phyloP scores from a whole-genome alignment of 1,140 invertebrate species.

The Tribolium castaneum region DNA sequence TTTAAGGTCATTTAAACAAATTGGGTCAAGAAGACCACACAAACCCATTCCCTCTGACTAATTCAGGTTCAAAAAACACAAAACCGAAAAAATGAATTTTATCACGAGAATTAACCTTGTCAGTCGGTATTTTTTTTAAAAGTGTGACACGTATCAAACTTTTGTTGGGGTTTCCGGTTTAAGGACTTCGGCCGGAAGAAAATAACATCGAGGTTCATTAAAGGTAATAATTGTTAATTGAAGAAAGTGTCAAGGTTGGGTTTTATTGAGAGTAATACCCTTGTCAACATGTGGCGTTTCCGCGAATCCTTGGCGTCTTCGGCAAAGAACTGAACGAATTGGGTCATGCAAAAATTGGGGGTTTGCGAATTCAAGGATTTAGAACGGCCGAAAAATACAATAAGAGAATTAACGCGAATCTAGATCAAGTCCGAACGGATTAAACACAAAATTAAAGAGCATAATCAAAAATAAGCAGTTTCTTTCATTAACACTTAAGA shows the following conservation, averaged over 20 bases:
- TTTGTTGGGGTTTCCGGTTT: not conserved
- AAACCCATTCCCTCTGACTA: not conserved
- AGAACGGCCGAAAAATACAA: not conserved
- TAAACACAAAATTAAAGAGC: not conserved
- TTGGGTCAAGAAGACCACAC: conserved; percentile 10
- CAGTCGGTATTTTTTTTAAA: not conserved
- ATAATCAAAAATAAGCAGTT: no score
- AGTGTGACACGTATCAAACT: not conserved
- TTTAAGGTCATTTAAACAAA: conserved; percentile 27
- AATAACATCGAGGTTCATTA: not conserved
- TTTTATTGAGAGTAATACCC: conserved; percentile 15
- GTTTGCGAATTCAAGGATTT: not conserved
- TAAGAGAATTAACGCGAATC: not conserved
- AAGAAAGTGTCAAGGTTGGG: conserved; percentile 13
- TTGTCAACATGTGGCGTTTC: conserved; percentile 16
- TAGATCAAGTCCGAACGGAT: not conserved
- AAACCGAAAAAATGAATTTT: not conserved
- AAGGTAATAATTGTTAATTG: not conserved
- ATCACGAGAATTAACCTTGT: not conserved
- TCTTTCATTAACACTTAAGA: no score
- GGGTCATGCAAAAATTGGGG: conserved; percentile 16
- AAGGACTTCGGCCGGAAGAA: not conserved
- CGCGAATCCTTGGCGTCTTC: conserved; percentile 8
- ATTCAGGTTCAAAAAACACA: not conserved
- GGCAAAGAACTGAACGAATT: not conserved